These are phyloP conservation scores for Anguilla megastoma DNA, from an alignment of 2,797 vertebrate genomes.

Conservation along the genomic window DNA sequence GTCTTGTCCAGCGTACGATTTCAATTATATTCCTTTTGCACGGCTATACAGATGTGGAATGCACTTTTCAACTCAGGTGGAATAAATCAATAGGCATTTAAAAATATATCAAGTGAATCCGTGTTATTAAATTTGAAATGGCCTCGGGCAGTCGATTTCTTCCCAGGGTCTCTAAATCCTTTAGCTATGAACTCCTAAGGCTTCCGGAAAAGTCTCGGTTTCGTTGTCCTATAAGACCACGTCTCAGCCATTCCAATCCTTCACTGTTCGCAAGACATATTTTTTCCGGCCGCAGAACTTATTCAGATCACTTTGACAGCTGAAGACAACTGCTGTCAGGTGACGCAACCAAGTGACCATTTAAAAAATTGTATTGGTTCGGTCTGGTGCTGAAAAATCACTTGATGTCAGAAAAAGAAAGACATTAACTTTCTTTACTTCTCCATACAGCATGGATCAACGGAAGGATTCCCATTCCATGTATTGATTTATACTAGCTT, in stretches of 20 bases:
- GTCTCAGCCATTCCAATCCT: slow-evolving; percentile 15
- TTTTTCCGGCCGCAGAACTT: neutral
- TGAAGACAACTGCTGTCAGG: neutral
- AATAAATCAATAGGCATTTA: slow-evolving; percentile 75
- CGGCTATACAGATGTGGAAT: slow-evolving; percentile 78
- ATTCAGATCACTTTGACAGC: neutral
- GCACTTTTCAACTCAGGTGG: slow-evolving; percentile 72
- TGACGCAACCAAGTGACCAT: neutral
- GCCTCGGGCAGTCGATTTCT: slow-evolving; percentile 43
- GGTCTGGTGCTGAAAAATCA: neutral
- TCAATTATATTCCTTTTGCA: slow-evolving; percentile 79
- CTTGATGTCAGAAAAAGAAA: neutral
- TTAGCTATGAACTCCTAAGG: slow-evolving; percentile 55
- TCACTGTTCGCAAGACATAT: slow-evolving; percentile 1
- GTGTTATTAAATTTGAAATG: slow-evolving; percentile 68
- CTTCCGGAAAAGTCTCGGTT: slow-evolving; percentile 30
- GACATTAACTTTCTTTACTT: neutral
- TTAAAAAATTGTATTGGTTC: neutral
- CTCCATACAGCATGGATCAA: neutral
- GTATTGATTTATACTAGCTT: neutral
- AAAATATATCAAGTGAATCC: slow-evolving; percentile 68
- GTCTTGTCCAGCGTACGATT: slow-evolving; percentile 71
- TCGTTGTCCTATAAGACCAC: slow-evolving; percentile 20
- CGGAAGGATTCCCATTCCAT: neutral
- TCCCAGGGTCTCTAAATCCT: slow-evolving; percentile 46